Base-by-base conservation (phyloP, 2,888 invertebrate genomes). In the Epistrophe eligans region DNA sequence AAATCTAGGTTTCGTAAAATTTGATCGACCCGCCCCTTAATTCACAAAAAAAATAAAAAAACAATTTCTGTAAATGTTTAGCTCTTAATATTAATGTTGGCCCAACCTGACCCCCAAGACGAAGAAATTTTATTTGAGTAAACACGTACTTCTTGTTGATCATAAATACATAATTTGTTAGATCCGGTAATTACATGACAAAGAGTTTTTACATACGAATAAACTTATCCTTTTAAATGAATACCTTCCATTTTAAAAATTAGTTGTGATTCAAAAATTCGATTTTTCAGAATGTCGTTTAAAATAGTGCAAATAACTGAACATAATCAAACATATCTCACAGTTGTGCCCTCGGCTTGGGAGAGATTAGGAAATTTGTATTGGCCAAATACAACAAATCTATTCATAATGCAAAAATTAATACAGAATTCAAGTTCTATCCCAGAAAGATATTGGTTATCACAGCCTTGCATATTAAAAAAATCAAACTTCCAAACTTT, bases 231-330 rank as follows among this genome's bases (percentile, higher is more conserved):
- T 15, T 15, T 43, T 15, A 15, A 15, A 43, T 43, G 15, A 15
- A 43, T 43, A 43, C 15, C 5, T 45, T 8, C 8, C n/a, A 45
- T n/a, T 45, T 45, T 0, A n/a, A 45, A 45, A n/a, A 0, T 11
- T 40, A 13, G 11, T 13, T 11, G 40, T 40, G 13, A 40, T 40
- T 40, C 13, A 11, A n/a, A 2, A 1, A 45, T n/a, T 45, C n/a
- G 8, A 45, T 45, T 45, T 45, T 45, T 45, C 45, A 45, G 45
- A n/a, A 45, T 45, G 50, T 57, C 32, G 8, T 57, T 57, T 57
- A 57, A 57, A 57, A 57, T 57, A 10, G 32, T 57, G 0, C 17
- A 57, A 57, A 57, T 35, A 57, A 57, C 10, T 57, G 57, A 57
- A 4, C 32, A 28, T 32, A 15, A 10, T 2, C 7, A 15, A 9